Evolutionary conservation across 2,113 vertebrate genomes (phyloP).

Genomic region (Pholis gunnellus): DNA sequence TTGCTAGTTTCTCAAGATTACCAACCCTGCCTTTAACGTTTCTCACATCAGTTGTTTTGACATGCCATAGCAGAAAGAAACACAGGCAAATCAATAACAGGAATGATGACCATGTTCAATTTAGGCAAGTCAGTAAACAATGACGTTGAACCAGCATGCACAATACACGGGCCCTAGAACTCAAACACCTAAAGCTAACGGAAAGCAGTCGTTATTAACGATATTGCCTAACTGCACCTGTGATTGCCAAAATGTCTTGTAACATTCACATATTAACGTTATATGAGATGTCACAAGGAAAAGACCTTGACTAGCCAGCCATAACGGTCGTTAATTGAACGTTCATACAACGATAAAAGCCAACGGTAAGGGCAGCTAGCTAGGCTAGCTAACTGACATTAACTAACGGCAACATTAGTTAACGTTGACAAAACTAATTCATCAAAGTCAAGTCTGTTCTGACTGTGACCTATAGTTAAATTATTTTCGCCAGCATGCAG

Average conservation of each 20-base stretch:
- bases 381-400: too few species aligned
- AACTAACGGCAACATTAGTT: too few species aligned
- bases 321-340: background rate
- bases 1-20: too few species aligned
- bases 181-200: background rate
- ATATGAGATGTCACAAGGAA: background rate
- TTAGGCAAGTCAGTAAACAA: background rate
- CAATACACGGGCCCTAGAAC: background rate
- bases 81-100: background rate
- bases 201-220: background rate
- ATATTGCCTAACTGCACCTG: background rate
- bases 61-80: background rate
- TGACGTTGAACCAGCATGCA: background rate
- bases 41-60: background rate
- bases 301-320: too few species aligned
- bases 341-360: too few species aligned
- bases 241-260: background rate
- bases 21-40: background rate
- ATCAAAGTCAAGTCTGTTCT: too few species aligned
- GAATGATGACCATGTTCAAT: background rate
- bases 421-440: too few species aligned
- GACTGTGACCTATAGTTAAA: too few species aligned
- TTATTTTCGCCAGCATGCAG: too few species aligned
- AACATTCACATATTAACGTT: background rate
- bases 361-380: background rate